A percentile compares a stretch with the other conserved stretches of the same genome.
phyloP scores from a whole-genome alignment of 2,888 invertebrate genomes.

The Ligdia adustata region DNA sequence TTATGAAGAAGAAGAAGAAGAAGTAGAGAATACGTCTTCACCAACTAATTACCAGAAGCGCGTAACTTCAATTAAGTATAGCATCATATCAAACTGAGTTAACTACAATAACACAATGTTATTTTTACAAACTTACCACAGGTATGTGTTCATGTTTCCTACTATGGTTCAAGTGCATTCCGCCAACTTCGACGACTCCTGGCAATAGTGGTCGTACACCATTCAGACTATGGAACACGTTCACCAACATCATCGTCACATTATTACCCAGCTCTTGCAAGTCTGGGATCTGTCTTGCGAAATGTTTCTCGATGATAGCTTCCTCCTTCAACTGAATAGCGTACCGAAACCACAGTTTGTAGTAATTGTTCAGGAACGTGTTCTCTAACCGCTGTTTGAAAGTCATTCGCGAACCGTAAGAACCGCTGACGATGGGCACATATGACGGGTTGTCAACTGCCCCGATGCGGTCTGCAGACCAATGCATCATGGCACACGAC shows the following conservation, averaged over 20 bases:
- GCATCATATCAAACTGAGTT: too few species aligned
- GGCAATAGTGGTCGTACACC: slow-evolving; percentile 83
- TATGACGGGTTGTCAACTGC: slow-evolving; percentile 78
- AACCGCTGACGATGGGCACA: slow-evolving; percentile 79
- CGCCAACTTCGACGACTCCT: slow-evolving; percentile 86
- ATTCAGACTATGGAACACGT: slow-evolving; percentile 85
- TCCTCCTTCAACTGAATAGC: slow-evolving; percentile 62
- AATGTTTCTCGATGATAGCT: slow-evolving; percentile 66
- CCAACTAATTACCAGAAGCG: too few species aligned
- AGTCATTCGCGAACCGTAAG: slow-evolving; percentile 72
- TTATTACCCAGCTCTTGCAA: slow-evolving; percentile 79
- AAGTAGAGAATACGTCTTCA: too few species aligned
- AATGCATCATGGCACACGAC: slow-evolving; percentile 84
- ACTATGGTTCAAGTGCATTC: slow-evolving; percentile 79
- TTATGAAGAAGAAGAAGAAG: too few species aligned
- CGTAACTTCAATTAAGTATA: too few species aligned
- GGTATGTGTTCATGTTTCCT: slow-evolving; percentile 66
- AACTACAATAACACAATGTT: too few species aligned
- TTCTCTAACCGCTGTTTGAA: slow-evolving; percentile 78
- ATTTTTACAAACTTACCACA: slow-evolving; percentile 52
- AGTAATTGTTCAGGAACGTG: slow-evolving; percentile 52
- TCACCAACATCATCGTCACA: slow-evolving; percentile 81
- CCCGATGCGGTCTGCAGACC: slow-evolving; percentile 73
- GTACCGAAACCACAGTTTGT: slow-evolving; percentile 62
- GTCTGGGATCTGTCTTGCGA: slow-evolving; percentile 75